Percentiles rank a stretch among this genome's conserved stretches.
phyloP scores from a whole-genome alignment of 2,113 vertebrate species.

The Hippocampus mohnikei region DNA sequence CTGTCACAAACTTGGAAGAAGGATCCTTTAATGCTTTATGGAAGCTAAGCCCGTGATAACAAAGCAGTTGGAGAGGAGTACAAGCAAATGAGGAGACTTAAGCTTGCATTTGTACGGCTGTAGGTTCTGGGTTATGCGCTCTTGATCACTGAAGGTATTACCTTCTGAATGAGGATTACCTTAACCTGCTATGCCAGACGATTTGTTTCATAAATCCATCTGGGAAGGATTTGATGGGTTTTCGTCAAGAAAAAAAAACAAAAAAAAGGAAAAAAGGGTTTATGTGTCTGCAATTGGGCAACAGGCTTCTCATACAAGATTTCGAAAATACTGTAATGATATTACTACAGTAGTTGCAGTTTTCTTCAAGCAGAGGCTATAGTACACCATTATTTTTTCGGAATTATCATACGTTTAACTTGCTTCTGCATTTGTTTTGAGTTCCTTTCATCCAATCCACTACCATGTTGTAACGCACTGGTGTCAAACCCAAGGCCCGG shows the following conservation, averaged over 20 bases:
- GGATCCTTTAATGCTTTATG: constrained; percentile 25
- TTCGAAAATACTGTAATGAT: not conserved
- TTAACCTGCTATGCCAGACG: not conserved
- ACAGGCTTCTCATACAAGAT: not conserved
- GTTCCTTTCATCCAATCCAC: not conserved
- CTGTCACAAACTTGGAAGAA: constrained; percentile 25
- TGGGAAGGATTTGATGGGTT: not conserved
- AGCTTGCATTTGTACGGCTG: constrained; percentile 25
- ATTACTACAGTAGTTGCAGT: not conserved
- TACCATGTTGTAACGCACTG: not conserved
- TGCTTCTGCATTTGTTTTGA: not conserved
- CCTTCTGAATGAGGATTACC: not conserved
- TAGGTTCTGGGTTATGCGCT: not conserved
- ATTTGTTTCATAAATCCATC: constrained; percentile 2
- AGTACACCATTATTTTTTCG: not conserved
- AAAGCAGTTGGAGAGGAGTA: constrained; percentile 18
- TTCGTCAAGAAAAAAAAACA: not conserved
- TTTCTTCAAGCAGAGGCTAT: not conserved
- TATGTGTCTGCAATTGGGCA: not conserved
- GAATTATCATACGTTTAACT: not conserved
- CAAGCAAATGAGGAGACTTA: constrained; percentile 27
- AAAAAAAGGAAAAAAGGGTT: not conserved
- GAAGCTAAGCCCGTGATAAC: constrained; percentile 9
- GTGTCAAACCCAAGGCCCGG: too few species aligned
- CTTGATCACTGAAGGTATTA: not conserved